A percentile compares a stretch with the other conserved stretches of the same genome.
These are phyloP conservation scores for Catajapyx aquilonaris DNA, from an alignment of 1,140 invertebrate genomes.

Conservation along the genomic window DNA sequence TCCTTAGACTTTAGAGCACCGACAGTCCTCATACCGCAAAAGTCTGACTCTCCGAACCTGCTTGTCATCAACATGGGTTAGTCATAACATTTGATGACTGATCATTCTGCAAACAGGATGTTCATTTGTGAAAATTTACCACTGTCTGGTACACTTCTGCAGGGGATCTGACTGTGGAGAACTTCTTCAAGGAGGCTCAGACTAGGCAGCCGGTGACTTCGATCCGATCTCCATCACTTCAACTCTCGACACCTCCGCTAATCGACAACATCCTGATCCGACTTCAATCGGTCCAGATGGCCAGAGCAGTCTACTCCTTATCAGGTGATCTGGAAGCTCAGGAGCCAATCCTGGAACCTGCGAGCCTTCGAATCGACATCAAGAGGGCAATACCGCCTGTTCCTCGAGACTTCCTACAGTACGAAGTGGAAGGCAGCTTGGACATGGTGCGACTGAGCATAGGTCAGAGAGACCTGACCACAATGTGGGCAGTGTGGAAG, in stretches of 20 bases:
- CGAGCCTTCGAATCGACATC: slow-evolving; percentile 45
- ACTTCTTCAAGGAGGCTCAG: slow-evolving; percentile 45
- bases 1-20: slow-evolving; percentile 51
- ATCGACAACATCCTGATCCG: slow-evolving; percentile 49
- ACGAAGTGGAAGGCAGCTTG: slow-evolving; percentile 40
- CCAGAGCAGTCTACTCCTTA: slow-evolving; percentile 46
- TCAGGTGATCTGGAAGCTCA: slow-evolving; percentile 42
- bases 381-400: slow-evolving; percentile 34
- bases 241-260: slow-evolving; percentile 17
- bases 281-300: slow-evolving; percentile 40
- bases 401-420: slow-evolving; percentile 22
- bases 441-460: slow-evolving; percentile 42
- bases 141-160: slow-evolving; percentile 9
- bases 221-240: slow-evolving; percentile 13
- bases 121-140: no score
- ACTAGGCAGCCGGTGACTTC: slow-evolving; percentile 17
- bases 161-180: slow-evolving; percentile 52
- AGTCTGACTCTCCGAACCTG: slow-evolving; percentile 55
- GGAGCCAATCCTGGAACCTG: slow-evolving; percentile 54
- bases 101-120: slow-evolving; percentile 3
- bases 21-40: slow-evolving; percentile 52
- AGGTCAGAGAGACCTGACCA: slow-evolving; percentile 46
- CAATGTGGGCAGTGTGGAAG: slow-evolving; percentile 40
- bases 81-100: slow-evolving; percentile 2
- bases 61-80: slow-evolving; percentile 51